These are phyloP conservation scores for Macrophya annulata DNA, from an alignment of 2,888 invertebrate genomes.

Conservation along the genomic window DNA sequence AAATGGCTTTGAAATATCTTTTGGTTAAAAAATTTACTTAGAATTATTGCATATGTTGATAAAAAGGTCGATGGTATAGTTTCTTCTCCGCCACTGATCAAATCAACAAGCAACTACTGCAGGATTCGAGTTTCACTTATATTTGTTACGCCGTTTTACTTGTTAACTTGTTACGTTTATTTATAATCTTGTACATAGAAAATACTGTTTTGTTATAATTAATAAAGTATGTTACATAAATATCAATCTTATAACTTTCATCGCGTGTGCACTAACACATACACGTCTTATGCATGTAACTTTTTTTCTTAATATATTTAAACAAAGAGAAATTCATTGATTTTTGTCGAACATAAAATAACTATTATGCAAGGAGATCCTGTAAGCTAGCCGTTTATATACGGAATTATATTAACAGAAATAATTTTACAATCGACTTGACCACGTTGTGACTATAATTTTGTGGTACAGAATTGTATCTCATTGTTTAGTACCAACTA, in stretches of 20 bases:
- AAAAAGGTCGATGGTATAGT: not conserved
- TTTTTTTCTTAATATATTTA: not conserved
- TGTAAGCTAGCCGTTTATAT: not conserved
- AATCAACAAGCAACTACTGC: not conserved
- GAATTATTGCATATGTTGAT: not conserved
- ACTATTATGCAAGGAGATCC: conserved; percentile 4
- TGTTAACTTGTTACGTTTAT: conserved; percentile 36
- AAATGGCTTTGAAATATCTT: conserved; percentile 16
- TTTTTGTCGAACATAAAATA: conserved; percentile 12
- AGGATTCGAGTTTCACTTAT: conserved; percentile 41
- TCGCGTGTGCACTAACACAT: not conserved
- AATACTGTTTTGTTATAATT: conserved; percentile 50
- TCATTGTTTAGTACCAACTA: not conserved
- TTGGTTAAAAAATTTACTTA: not conserved
- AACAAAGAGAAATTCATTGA: not conserved
- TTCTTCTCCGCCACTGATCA: conserved; percentile 24
- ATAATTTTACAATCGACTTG: not conserved
- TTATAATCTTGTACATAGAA: conserved; percentile 51
- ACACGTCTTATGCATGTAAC: not conserved
- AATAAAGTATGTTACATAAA: conserved; percentile 52
- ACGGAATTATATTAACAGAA: not conserved
- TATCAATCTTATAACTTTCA: conserved; percentile 14
- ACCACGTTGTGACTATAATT: not conserved
- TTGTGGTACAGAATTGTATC: not conserved
- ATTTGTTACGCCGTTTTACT: conserved; percentile 8